phyloP scores from a whole-genome alignment of 2,113 vertebrate genomes.

The Bettongia penicillata region DNA sequence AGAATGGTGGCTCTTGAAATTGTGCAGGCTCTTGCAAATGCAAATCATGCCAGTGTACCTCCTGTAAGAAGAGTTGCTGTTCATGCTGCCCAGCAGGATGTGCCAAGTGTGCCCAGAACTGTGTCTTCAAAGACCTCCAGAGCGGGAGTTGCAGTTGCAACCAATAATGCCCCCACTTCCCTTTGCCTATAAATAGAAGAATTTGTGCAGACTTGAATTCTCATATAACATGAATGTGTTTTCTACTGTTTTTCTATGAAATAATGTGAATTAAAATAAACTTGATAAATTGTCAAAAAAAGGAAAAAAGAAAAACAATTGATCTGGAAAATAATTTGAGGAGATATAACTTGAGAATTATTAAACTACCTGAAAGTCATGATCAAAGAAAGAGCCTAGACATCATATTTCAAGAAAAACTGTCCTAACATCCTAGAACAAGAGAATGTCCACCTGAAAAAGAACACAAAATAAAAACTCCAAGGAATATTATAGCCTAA shows the following conservation, averaged over 20 bases:
- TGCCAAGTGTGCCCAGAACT: constrained; percentile 92
- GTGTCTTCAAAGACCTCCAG: constrained; percentile 90
- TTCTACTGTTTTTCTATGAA: constrained; percentile 36
- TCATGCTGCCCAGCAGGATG: constrained; percentile 76
- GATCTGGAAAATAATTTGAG: too few relatives aligned
- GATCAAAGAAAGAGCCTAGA: too few relatives aligned
- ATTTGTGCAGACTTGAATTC: background rate
- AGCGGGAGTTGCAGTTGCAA: constrained; percentile 91
- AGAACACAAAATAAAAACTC: too few relatives aligned
- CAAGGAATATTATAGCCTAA: too few relatives aligned
- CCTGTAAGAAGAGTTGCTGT: constrained; percentile 93
- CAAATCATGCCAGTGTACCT: constrained; percentile 87
- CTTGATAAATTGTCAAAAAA: too few relatives aligned
- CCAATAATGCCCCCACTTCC: constrained; percentile 77
- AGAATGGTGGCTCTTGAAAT: constrained; percentile 84
- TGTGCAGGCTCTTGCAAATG: constrained; percentile 86
- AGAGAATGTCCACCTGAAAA: too few relatives aligned
- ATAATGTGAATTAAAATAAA: constrained; percentile 64
- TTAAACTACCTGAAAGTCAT: too few relatives aligned
- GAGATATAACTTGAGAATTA: too few relatives aligned
- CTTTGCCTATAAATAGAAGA: constrained; percentile 46
- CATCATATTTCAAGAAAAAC: too few relatives aligned
- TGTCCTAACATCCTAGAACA: too few relatives aligned
- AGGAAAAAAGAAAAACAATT: too few relatives aligned
- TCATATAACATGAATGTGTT: background rate